Base-by-base conservation (phyloP, 2,113 vertebrate genomes). In the Coracopsis vasa region DNA sequence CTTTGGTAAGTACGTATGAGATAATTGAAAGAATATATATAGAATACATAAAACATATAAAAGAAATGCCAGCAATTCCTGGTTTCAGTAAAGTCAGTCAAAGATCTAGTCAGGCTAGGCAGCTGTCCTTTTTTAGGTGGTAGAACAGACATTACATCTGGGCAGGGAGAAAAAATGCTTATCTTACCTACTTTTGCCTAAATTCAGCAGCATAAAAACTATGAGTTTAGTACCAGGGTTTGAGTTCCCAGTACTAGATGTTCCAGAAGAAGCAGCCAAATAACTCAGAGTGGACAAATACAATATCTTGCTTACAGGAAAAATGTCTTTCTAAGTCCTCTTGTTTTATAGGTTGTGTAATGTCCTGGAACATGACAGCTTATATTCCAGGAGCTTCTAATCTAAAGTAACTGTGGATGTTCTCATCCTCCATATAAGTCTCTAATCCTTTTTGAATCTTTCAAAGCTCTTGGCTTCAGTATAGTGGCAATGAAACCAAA, bases 401-500 rank as follows among this genome's bases (percentile, higher is more conserved):
- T 93, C 66, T 92, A 39, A 88, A 94, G 74, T 66, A 90, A 70
- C 53, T 73, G 16, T 77, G 58, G 37, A 86, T 87, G 25, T 80
- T 91, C 85, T 88, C 62, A 80, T 80, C 44, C 66, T 90, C 90
- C 37, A 37, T 41, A 80, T 53, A 75, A 88, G 91, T 29, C 73
- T 82, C n/a, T 53, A 85, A 95, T 62, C 28, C 28, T 70, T 91
- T 90, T 45, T 83, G 62, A 95, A 73, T 90, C 58, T 75, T 92
- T 67, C 84, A 91, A 64, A 94, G 45, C 62, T 85, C 47, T 92
- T 89, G 61, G 47, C 44, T 89, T 70, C 71, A 80, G 6, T 31
- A 50, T 2, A 84, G 33, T 42, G 65, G 37, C 19, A 91, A 44
- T 14, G n/a, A 85, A 89, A 69, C 4, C 3, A 48, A 84, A 82